Base-by-base conservation (phyloP, 2,113 vertebrate species). In the Rhinopithecus roxellana region DNA sequence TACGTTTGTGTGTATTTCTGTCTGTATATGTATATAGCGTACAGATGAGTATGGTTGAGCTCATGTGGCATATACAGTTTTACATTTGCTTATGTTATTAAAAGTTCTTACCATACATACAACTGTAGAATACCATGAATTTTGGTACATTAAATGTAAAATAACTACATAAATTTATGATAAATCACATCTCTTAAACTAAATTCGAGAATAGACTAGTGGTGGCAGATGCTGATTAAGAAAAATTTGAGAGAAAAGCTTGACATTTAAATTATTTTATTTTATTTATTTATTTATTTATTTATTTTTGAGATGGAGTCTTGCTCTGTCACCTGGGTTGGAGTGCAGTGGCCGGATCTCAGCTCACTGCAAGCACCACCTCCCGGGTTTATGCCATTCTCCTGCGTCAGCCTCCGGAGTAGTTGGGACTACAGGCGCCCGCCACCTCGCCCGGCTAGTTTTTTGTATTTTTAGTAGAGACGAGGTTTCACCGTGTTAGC, bases 161-260 rank as follows among this genome's bases (percentile, higher is more conserved):
- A 92, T 75, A 90, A 92, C 64, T 81, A 61, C 1, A 4, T 61
- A 75, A 84, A 85, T 92, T 83, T 64, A n/a, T n/a, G 27, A 38
- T 67, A 57, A 55, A 27, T 77, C 7, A n/a, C 14, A 78, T 12
- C 35, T 83, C 13, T 94, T 83, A 70, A 55, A 45, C 11, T 78
- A 59, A 40, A 80, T 90, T 92, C 2, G 78, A 17, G 55, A 88
- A 30, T 88, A 64, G 67, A 55, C 14, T 48, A 45, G 16, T 64
- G 77, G 32, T 78, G 78, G 48, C 72, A 72, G 67, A 43, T 86
- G 52, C 43, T 93, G 45, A 81, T 87, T 93, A 90, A 95, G 85
- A n/a, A 89, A 35, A 95, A 14, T 94, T 93, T 90, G 57, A 89
- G 89, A 89, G 96, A 61, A 88, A 85, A 90, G 35, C 72, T 94